phyloP scores from a whole-genome alignment of 2,797 vertebrate species.

The Pipistrellus pipistrellus region DNA sequence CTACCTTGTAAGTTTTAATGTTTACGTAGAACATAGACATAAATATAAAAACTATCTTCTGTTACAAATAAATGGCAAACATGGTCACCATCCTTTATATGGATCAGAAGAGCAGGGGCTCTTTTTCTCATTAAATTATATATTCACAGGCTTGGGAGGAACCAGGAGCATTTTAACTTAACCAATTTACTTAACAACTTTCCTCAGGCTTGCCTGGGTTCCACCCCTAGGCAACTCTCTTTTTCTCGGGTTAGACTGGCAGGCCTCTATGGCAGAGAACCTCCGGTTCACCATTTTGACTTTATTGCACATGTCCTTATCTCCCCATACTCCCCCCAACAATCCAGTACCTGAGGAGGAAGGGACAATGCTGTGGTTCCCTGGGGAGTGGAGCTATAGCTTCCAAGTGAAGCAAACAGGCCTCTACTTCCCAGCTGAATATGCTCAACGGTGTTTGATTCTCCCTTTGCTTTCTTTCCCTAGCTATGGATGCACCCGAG shows the following conservation, averaged over 20 bases:
- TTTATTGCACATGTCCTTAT: too few species aligned
- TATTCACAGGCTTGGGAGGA: too few species aligned
- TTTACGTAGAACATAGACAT: not conserved
- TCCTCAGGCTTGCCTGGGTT: not conserved
- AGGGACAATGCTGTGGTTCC: too few species aligned
- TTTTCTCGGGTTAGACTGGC: not conserved
- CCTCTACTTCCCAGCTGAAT: not conserved
- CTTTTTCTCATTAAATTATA: too few species aligned
- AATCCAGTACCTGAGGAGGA: too few species aligned
- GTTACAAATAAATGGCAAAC: not conserved
- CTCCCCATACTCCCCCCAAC: too few species aligned
- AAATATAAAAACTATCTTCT: not conserved
- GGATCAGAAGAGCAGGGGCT: not conserved
- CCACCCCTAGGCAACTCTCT: not conserved
- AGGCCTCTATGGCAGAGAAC: not conserved
- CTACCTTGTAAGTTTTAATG: not conserved
- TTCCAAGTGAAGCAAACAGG: not conserved
- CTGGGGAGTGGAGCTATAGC: too few species aligned
- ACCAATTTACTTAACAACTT: not conserved
- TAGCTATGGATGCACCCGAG: too few species aligned
- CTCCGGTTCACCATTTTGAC: too few species aligned
- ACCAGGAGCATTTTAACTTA: too few species aligned
- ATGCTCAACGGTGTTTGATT: too few species aligned
- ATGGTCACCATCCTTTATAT: not conserved
- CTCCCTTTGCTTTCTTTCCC: too few species aligned